phyloP scores from a whole-genome alignment of 1,140 invertebrate species.

The Palaemon carinicauda region DNA sequence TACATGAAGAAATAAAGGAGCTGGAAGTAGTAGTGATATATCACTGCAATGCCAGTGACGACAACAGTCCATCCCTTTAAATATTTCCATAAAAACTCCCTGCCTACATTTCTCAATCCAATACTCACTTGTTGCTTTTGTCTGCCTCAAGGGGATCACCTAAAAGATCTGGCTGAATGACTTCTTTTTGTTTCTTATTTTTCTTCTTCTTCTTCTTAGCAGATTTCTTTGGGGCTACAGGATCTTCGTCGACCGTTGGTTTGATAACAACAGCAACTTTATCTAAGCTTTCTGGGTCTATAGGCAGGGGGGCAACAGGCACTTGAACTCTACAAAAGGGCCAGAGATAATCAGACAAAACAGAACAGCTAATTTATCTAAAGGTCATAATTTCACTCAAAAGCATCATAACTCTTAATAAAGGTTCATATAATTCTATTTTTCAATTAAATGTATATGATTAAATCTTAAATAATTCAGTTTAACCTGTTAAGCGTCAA shows the following conservation, averaged over 20 bases:
- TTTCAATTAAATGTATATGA: no score
- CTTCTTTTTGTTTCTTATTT: slow-evolving; percentile 15
- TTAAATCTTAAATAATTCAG: no score
- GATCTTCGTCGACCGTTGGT: neutral
- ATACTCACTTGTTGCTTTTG: slow-evolving; percentile 10
- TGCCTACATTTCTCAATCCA: no score
- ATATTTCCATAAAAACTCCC: no score
- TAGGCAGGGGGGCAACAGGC: neutral
- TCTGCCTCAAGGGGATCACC: slow-evolving; percentile 12
- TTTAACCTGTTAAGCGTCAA: no score
- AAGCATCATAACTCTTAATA: no score
- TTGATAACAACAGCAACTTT: slow-evolving; percentile 11
- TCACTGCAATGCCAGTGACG: no score
- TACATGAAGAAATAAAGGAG: no score
- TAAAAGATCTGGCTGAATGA: slow-evolving; percentile 17
- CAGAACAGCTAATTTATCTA: neutral
- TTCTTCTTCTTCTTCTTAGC: slow-evolving; percentile 27
- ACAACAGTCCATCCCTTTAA: no score
- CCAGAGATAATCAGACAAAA: neutral
- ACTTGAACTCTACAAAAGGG: neutral
- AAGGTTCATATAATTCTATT: no score
- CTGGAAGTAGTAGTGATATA: no score
- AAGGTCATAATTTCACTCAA: no score
- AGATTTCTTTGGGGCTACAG: neutral
- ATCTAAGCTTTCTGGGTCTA: slow-evolving; percentile 27